Conservation (phyloP, 2,888 invertebrate genomes). For the Abrostola tripartita region DNA sequence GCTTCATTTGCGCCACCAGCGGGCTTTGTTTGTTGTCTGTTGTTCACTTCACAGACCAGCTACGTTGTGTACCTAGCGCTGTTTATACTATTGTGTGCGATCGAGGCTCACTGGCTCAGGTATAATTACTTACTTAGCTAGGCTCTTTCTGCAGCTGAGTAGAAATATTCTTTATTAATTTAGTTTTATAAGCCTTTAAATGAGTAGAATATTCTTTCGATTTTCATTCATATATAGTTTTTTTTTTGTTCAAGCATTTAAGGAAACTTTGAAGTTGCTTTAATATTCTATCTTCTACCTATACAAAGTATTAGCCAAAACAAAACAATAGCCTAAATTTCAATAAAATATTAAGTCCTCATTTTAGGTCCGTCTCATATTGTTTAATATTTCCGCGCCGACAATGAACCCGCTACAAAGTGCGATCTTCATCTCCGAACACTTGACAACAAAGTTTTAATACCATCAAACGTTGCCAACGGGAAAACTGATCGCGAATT, state of each 20-base stretch:
- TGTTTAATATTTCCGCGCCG: neutral
- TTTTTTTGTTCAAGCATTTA: no score
- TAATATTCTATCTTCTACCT: neutral
- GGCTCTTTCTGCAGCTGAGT: neutral
- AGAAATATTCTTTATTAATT: neutral
- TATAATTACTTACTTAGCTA: neutral
- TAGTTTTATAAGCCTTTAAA: no score
- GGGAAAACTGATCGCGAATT: conserved; percentile 46
- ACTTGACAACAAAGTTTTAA: conserved; percentile 59
- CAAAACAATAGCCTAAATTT: neutral
- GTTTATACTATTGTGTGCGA: conserved; percentile 2
- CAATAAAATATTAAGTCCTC: neutral
- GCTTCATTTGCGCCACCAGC: conserved; percentile 59
- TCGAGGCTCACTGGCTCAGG: conserved; percentile 3
- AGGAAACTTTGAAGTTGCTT: neutral
- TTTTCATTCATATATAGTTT: no score
- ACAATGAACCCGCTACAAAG: neutral
- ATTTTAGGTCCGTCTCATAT: neutral
- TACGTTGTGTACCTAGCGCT: neutral
- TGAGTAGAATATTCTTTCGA: no score
- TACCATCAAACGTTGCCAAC: conserved; percentile 59
- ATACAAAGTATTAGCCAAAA: neutral
- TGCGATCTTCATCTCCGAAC: conserved; percentile 31
- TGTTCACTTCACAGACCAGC: conserved; percentile 28
- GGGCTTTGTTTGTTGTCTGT: conserved; percentile 41